Evolutionary conservation across 2,888 invertebrate genomes (phyloP), one percentile per base, ranked within the genome.

Genomic region (Diarsia dahlii): DNA sequence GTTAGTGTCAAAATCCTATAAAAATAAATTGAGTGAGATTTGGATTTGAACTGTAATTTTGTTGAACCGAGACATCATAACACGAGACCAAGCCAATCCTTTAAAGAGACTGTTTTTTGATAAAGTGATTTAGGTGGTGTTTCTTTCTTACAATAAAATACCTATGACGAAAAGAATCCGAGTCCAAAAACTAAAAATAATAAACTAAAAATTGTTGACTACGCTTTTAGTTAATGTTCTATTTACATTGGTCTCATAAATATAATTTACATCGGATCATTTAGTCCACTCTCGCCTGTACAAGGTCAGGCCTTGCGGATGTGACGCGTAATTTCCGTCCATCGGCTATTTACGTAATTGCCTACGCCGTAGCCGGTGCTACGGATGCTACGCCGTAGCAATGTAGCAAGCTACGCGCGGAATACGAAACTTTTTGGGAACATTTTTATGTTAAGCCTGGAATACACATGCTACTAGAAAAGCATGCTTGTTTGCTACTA

Each of bases 281-380:
- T 78, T 84, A 71, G 28, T 28, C 39, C 52, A 50, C 52, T 50
- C 73, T 54, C 15, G 56, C 45, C n/a, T 62, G 50, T 13, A 81
- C 78, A 74, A 84, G 82, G 85, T 85, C 80, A 76, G 58, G 62
- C 60, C 71, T 50, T 20, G 54, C 78, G 82, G 84, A 84, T 71
- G 45, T 81, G 77, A 87, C 78, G 80, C 71, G 80, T 74, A 80
- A 85, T 87, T 85, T 84, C 88, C 85, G 77, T 71, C 80, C 69
- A 78, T 76, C 80, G 67, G 77, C 70, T 68, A 83, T 82, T 84
- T 78, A 65, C 74, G 73, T 79, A 84, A 84, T 87, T 78, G 86
- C 80, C 81, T 87, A 87, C 85, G 81, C 63, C 79, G 85, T 87
- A 85, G 80, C 65, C 10, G 34, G 34, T 46, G 74, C 84, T 86